Base-by-base conservation (phyloP, 2,797 vertebrate genomes). In the Coccyzus lansbergi region DNA sequence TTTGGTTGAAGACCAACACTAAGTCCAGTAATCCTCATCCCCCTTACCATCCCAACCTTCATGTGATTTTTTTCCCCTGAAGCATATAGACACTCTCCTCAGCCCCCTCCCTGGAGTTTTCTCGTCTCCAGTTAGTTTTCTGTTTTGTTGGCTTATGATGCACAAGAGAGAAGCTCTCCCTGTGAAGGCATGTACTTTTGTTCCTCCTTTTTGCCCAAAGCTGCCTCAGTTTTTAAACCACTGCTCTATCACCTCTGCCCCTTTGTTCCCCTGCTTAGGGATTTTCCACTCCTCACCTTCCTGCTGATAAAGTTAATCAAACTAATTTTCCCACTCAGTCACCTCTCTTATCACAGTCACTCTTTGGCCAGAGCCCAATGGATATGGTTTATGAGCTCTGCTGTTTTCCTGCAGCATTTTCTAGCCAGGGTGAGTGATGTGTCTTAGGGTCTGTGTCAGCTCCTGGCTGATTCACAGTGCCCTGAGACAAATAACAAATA, bases 261-360 rank as follows among this genome's bases (percentile, higher is more conserved):
- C 90, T 93, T 95, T 95, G 95, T 96, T 94, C 90, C 88, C 55
- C 68, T 89, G 78, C 84, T 94, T 72, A 71, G 90, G 68, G 75
- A 93, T 89, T 96, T 96, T 95, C 92, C 92, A 74, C 75, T 95
- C 71, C 40, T 92, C 83, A 92, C 92, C 82, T 96, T 96, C 96
- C 94, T 96, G 92, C 64, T 75, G 93, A 95, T 95, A 95, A 95
- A 93, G 75, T 93, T 95, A 92, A 94, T 95, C 95, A 94, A 69
- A 83, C 78, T 93, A 84, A 94, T 95, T 96, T 96, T 96, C 93
- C 93, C 82, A 63, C 78, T 94, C 86, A 72, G 88, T 58, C 88
- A 95, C 90, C 88, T 95, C 82, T 44, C 88, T 95, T 96, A 96
- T 94, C 94, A 56, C 69, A 95, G 74, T 44, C 48, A 14, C 55